Evolutionary conservation across 2,888 invertebrate genomes (phyloP).

Genomic region (Leptinotarsa juncta): DNA sequence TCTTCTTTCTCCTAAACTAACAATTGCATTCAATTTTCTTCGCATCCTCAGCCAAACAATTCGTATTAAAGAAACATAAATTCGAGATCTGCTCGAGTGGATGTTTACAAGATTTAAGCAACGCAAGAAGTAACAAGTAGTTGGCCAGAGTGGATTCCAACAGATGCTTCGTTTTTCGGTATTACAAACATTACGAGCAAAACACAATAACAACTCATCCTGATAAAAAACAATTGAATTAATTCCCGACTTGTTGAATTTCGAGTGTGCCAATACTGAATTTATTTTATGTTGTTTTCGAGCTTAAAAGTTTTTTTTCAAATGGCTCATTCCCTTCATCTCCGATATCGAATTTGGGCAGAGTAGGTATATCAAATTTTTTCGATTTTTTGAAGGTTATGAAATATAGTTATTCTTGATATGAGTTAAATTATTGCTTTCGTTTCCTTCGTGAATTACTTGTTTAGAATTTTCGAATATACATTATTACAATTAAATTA

Average conservation of each 20-base stretch:
- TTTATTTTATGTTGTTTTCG: neutral
- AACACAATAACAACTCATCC: slow-evolving; percentile 14
- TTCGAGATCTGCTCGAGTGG: slow-evolving; percentile 27
- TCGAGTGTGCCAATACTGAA: neutral
- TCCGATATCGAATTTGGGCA: too few relatives aligned
- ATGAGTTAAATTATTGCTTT: too few relatives aligned
- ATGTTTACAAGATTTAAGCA: slow-evolving; percentile 50
- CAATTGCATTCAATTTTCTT: neutral
- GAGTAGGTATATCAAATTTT: too few relatives aligned
- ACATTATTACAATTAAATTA: too few relatives aligned
- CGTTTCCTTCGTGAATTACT: too few relatives aligned
- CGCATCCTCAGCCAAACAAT: slow-evolving; percentile 19
- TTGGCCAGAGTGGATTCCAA: slow-evolving; percentile 46
- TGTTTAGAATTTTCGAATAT: too few relatives aligned
- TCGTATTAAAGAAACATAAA: slow-evolving; percentile 39
- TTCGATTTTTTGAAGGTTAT: too few relatives aligned
- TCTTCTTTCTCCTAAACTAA: neutral
- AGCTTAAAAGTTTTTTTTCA: neutral
- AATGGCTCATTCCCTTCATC: neutral
- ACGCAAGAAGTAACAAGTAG: slow-evolving; percentile 54
- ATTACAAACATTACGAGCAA: slow-evolving; percentile 16
- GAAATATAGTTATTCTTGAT: too few relatives aligned
- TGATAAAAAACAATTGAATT: neutral
- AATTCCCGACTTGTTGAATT: slow-evolving; percentile 19
- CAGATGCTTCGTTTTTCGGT: slow-evolving; percentile 38